These are phyloP conservation scores for Eristalis tenax DNA, from an alignment of 2,888 invertebrate species.

Conservation along the genomic window DNA sequence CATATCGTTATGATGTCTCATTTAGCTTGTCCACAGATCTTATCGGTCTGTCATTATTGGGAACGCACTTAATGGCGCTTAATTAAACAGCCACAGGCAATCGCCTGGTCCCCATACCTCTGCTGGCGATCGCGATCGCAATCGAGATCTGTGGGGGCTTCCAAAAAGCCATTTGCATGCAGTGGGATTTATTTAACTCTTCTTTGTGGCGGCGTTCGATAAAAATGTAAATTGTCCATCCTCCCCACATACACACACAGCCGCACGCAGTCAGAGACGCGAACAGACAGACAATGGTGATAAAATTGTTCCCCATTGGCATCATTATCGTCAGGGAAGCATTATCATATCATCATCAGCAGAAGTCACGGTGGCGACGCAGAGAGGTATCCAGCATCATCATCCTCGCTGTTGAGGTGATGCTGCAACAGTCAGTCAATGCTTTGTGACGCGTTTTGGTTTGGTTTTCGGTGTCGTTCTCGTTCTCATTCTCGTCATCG, in stretches of 20 bases:
- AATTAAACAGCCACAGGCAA: conserved; percentile 51
- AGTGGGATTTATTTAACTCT: conserved; percentile 59
- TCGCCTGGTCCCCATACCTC: conserved; percentile 1
- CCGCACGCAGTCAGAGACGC: not conserved
- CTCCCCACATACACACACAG: not conserved
- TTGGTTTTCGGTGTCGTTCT: not conserved
- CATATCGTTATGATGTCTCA: conserved; percentile 33
- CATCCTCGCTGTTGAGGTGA: conserved; percentile 1
- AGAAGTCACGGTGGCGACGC: conserved; percentile 45
- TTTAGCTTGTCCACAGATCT: conserved; percentile 49
- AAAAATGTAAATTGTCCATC: conserved; percentile 65
- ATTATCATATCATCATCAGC: conserved; percentile 72
- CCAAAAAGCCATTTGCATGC: conserved; percentile 56
- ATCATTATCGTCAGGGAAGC: conserved; percentile 69
- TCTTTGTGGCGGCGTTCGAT: conserved; percentile 55
- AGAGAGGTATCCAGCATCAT: conserved; percentile 37
- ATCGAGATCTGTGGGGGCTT: conserved; percentile 14
- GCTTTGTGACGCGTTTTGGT: conserved; percentile 63
- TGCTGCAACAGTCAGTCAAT: conserved; percentile 59
- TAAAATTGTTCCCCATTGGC: conserved; percentile 72
- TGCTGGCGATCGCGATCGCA: conserved; percentile 6
- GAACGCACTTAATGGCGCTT: conserved; percentile 58
- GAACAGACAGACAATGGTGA: conserved; percentile 64
- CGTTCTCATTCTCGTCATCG: no score
- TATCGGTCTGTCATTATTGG: conserved; percentile 51